phyloP scores from a whole-genome alignment of 2,113 vertebrate species.

The Nipponia nippon region DNA sequence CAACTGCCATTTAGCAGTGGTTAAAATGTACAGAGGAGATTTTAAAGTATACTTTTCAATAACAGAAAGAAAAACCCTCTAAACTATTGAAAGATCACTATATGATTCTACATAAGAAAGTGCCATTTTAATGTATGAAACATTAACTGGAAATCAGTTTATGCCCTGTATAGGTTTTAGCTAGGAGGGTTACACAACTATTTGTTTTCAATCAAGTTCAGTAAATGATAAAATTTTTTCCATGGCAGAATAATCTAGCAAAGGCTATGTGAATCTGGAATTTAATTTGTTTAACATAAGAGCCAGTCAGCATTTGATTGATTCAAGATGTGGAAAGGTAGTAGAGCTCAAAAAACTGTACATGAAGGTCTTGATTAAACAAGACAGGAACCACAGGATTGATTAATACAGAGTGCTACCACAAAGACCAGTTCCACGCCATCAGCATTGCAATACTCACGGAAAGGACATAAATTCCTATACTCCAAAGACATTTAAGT shows the following conservation, averaged over 20 bases:
- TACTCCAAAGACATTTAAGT: neutral
- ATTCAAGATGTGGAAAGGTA: constrained; percentile 33
- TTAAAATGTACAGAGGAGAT: neutral
- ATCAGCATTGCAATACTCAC: neutral
- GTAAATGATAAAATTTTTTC: neutral
- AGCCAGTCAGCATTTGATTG: constrained; percentile 31
- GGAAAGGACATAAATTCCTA: neutral
- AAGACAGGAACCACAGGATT: constrained; percentile 31
- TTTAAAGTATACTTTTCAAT: neutral
- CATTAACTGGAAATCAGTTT: neutral
- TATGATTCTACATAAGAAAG: neutral
- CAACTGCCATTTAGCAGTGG: neutral
- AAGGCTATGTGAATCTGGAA: constrained; percentile 9
- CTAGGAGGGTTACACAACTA: neutral
- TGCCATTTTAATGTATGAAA: neutral
- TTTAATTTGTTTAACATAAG: constrained; percentile 49
- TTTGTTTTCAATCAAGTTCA: neutral
- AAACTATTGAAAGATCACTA: neutral
- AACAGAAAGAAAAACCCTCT: neutral
- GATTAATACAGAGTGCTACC: constrained; percentile 9
- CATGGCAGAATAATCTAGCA: neutral
- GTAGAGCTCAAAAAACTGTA: constrained; percentile 13
- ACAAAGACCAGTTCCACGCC: neutral
- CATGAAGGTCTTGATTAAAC: constrained; percentile 36
- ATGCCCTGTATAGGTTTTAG: neutral